These are phyloP conservation scores for Rhagonycha lutea DNA, from an alignment of 2,888 invertebrate species.

Conservation along the genomic window DNA sequence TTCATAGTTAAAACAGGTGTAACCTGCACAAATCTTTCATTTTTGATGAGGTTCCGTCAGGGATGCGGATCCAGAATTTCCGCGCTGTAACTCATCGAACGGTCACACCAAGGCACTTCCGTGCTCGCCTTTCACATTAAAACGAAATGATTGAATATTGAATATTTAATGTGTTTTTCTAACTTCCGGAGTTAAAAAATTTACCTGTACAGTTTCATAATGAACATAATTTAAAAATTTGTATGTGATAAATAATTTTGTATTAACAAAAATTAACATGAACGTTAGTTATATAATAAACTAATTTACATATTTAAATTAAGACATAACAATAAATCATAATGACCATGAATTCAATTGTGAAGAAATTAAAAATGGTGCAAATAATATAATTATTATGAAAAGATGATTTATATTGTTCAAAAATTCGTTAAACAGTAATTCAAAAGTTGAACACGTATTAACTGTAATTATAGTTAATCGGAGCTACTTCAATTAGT, in stretches of 20 bases:
- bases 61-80: not conserved
- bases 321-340: conserved; percentile 2
- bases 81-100: not conserved
- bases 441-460: not conserved
- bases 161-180: not conserved
- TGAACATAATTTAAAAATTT: not conserved
- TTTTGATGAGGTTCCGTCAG: no score
- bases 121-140: not conserved
- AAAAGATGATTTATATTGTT: not conserved
- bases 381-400: not conserved
- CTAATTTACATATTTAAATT: conserved; percentile 3
- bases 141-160: not conserved
- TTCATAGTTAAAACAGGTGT: no score
- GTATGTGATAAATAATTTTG: not conserved
- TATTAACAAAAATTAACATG: not conserved
- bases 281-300: not conserved
- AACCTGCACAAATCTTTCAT: not conserved
- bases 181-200: not conserved
- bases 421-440: not conserved
- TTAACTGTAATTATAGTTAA: not conserved
- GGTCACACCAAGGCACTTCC: not conserved
- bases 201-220: not conserved
- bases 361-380: not conserved
- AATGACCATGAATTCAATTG: not conserved
- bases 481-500: not conserved